phyloP scores from a whole-genome alignment of 2,797 vertebrate genomes.

The Macropus fuliginosus region DNA sequence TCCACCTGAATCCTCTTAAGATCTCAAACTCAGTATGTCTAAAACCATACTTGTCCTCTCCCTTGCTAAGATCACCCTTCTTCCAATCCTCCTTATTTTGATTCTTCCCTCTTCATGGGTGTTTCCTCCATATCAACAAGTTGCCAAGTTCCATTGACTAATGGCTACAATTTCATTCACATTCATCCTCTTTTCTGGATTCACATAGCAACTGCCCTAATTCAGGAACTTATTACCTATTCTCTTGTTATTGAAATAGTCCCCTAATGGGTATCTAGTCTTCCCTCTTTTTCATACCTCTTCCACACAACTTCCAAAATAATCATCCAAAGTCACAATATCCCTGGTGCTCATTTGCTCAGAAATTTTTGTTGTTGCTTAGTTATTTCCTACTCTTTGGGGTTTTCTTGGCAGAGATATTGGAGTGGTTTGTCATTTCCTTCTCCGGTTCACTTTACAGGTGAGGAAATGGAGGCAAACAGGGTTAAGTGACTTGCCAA shows the following conservation, averaged over 20 bases:
- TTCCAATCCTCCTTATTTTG: not conserved
- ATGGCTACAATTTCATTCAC: not conserved
- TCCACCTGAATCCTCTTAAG: not conserved
- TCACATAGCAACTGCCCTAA: not conserved
- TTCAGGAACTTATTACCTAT: not conserved
- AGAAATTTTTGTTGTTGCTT: not conserved
- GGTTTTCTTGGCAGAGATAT: not conserved
- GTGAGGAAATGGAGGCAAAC: not conserved
- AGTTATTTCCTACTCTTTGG: not conserved
- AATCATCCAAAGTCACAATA: not conserved
- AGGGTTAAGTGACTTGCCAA: not conserved
- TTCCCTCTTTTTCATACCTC: not conserved
- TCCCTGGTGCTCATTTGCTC: not conserved
- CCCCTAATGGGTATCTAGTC: not conserved
- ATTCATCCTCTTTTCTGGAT: not conserved
- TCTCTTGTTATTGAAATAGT: not conserved
- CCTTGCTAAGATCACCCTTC: not conserved
- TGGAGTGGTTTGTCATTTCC: not conserved
- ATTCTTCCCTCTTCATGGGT: not conserved
- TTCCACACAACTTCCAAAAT: not conserved
- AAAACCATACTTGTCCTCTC: not conserved
- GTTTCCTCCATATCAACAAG: not conserved
- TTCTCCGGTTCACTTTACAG: not conserved
- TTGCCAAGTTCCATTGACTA: not conserved
- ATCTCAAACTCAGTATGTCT: not conserved